Evolutionary conservation across 2,888 invertebrate species (phyloP).

Genomic region (Nomada fucata): DNA sequence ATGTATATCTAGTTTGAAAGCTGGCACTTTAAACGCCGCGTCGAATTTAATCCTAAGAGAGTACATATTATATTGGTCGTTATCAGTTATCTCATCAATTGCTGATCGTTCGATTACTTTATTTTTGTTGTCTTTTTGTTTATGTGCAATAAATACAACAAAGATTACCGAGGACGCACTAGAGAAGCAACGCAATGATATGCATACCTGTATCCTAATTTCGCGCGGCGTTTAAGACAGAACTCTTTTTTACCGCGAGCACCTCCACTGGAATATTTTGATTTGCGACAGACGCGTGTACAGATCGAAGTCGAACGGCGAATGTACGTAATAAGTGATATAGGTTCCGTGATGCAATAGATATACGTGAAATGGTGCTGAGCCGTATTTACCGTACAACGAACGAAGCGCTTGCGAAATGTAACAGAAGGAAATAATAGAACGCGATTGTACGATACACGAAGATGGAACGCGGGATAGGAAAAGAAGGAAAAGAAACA

Average conservation of each 20-base stretch:
- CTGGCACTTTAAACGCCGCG: conserved; percentile 15
- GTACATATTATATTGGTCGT: conserved; percentile 17
- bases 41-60: conserved; percentile 3
- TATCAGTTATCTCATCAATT: conserved; percentile 36
- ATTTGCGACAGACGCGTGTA: conserved; percentile 6
- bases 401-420: conserved; percentile 48
- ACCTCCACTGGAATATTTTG: conserved; percentile 4
- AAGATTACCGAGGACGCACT: neutral
- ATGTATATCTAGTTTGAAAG: conserved; percentile 17
- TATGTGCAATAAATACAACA: neutral
- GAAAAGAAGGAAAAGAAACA: conserved; percentile 20
- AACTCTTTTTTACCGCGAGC: conserved; percentile 8
- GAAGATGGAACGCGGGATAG: conserved; percentile 27
- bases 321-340: conserved; percentile 24
- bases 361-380: conserved; percentile 51
- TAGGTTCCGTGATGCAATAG: conserved; percentile 20
- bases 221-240: conserved; percentile 23
- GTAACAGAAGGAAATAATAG: conserved; percentile 43
- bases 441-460: conserved; percentile 44
- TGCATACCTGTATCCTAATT: neutral
- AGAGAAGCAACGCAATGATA: neutral
- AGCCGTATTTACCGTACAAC: conserved; percentile 69
- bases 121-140: neutral
- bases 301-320: conserved; percentile 2
- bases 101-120: conserved; percentile 17